Evolutionary conservation across 1,140 invertebrate genomes (phyloP).

Genomic region (Drosophila quadrilineata): DNA sequence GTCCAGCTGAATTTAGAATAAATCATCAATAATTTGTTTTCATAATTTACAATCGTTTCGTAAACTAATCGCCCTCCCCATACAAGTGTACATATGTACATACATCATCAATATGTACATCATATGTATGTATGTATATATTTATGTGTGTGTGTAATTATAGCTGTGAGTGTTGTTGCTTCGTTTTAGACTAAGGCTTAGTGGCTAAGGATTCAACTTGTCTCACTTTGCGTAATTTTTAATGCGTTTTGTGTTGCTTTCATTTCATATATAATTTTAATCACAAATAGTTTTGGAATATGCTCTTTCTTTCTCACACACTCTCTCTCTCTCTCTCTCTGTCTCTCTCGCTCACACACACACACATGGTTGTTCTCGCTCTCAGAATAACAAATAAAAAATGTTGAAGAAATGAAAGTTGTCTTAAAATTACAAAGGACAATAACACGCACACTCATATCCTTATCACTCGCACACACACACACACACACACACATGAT

Average conservation of each 20-base stretch:
- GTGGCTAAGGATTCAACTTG: conserved; percentile 33
- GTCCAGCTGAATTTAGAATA: conserved; percentile 39
- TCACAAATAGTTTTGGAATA: conserved; percentile 79
- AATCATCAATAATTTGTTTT: conserved; percentile 46
- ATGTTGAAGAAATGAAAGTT: conserved; percentile 9
- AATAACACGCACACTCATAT: conserved; percentile 7
- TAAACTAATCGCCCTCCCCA: conserved; percentile 42
- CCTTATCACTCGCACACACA: not conserved
- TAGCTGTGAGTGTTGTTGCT: conserved; percentile 15
- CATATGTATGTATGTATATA: conserved; percentile 22
- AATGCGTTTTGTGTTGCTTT: conserved; percentile 64
- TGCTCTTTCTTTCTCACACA: conserved; percentile 43
- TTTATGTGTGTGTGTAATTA: no score
- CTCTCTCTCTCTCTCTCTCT: conserved; percentile 13
- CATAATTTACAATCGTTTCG: conserved; percentile 59
- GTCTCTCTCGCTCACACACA: conserved; percentile 2
- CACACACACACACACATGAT: not conserved
- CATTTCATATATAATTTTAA: conserved; percentile 71
- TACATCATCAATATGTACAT: conserved; percentile 17
- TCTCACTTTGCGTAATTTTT: conserved; percentile 43
- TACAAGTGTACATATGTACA: conserved; percentile 8
- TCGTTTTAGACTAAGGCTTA: conserved; percentile 50
- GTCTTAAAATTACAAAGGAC: not conserved
- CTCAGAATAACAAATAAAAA: conserved; percentile 25
- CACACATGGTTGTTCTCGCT: no score